Evolutionary conservation across 1,140 invertebrate genomes (phyloP), one percentile per base, ranked within the genome.

Genomic region (Diorhabda elongata): DNA sequence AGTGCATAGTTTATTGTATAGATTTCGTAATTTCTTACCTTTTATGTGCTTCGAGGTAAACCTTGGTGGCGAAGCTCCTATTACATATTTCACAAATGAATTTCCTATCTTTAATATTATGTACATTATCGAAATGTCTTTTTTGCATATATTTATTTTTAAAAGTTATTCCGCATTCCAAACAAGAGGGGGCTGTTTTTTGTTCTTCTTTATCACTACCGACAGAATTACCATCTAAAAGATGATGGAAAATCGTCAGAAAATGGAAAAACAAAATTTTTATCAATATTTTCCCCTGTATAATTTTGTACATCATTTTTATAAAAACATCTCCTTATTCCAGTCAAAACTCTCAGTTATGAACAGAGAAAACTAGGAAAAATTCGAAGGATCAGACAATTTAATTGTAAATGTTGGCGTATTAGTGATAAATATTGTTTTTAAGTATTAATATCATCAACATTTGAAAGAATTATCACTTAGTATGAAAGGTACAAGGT

Each of bases 71-170:
- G 67, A 96, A 88, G 68, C 89, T 87, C 81, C 95, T 92, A 26
- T 87, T 87, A 79, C 92, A 93, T 43, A 90, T 85, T 71, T 88
- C 86, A 80, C 89, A 90, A 2, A 87, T 80, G 77, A 85, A 86
- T 56, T 86, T 83, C 67, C 87, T 85, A 52, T 52, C 47, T 66
- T 86, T 87, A 2, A 87, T 88, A 44, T 85, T 84, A 79, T 90
- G 88, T 9, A 77, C 76, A 64, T 75, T 76, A 57, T 61, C 47
- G 47, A 69, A 56, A 45, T 77, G 76, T 5, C 74, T 57, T 61
- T 71, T 73, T n/a, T 74, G 44, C n/a, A 76, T 64, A 68, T 76
- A 75, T 61, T 73, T 74, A 42, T 74, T 75, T 3, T 44, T 70
- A 58, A 77, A 76, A 11, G n/a, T 61, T 61, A 6, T 64, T 58